A percentile compares a stretch with the other conserved stretches of the same genome.
phyloP scores from a whole-genome alignment of 2,113 vertebrate species.

The Plotosus lineatus region DNA sequence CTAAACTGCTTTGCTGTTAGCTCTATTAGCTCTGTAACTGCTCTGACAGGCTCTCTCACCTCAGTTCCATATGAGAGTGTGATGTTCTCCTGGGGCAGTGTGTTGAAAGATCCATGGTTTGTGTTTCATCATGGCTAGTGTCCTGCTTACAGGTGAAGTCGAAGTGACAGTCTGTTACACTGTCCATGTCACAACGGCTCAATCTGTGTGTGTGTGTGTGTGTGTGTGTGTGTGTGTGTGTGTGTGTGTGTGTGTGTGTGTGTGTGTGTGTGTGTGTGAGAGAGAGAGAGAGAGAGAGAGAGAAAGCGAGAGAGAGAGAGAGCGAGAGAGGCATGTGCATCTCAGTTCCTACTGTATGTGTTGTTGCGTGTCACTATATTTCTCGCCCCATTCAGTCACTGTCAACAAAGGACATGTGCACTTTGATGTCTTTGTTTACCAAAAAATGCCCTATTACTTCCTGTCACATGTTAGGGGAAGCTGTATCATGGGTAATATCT shows the following conservation, averaged over 20 bases:
- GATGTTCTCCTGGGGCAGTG: constrained; percentile 32
- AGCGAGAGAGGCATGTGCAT: neutral
- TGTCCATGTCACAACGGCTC: constrained; percentile 59
- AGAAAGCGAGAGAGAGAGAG: too few species aligned
- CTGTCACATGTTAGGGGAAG: constrained; percentile 64
- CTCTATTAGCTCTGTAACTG: constrained; percentile 17
- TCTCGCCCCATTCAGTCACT: constrained; percentile 77
- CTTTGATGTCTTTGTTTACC: constrained; percentile 71
- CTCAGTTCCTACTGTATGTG: constrained; percentile 60
- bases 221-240: constrained; percentile 45
- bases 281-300: too few species aligned
- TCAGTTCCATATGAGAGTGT: constrained; percentile 28
- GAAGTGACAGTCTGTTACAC: constrained; percentile 63
- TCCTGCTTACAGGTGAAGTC: constrained; percentile 60
- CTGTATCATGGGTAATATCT: constrained; percentile 47
- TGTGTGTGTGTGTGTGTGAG: too few species aligned
- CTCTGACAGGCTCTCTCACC: constrained; percentile 46
- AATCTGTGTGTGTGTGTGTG: constrained; percentile 38
- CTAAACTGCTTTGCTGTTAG: constrained; percentile 25
- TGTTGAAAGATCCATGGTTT: constrained; percentile 26
- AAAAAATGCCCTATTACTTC: constrained; percentile 66
- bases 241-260: constrained; percentile 39
- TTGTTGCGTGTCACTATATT: constrained; percentile 71
- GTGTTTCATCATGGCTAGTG: constrained; percentile 42
- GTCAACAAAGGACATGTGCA: constrained; percentile 68